Conservation (phyloP, 2,113 vertebrate genomes). For the Pongo pygmaeus region DNA sequence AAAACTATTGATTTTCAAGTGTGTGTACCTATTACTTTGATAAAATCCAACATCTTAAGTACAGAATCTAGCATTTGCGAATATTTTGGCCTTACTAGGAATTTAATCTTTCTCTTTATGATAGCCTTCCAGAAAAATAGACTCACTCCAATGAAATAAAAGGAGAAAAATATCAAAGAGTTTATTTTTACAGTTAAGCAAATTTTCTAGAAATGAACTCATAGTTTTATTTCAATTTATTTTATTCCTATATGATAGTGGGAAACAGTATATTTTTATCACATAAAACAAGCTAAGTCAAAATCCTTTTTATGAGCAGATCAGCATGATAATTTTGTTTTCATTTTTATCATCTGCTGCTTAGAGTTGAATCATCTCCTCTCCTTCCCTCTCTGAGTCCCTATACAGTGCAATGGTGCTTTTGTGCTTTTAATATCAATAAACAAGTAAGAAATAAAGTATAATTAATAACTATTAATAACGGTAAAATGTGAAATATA, state of each 20-base stretch:
- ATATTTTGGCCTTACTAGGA: not conserved
- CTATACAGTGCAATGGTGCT: not conserved
- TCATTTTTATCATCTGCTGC: not conserved
- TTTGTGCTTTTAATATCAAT: slow-evolving; percentile 39
- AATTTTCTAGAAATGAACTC: slow-evolving; percentile 29
- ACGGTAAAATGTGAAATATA: not conserved
- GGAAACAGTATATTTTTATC: not conserved
- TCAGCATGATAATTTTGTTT: not conserved
- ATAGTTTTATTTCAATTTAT: not conserved
- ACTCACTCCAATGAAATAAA: not conserved
- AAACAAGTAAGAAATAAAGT: not conserved
- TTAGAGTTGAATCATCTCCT: not conserved
- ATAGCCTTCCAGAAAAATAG: slow-evolving; percentile 23
- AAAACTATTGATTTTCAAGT: not conserved
- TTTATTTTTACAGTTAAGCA: slow-evolving; percentile 31
- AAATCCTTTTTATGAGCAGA: not conserved
- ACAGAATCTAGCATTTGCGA: not conserved
- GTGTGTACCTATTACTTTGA: not conserved
- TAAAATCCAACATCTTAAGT: slow-evolving; percentile 38
- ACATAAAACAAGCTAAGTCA: slow-evolving; percentile 14
- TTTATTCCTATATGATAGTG: not conserved
- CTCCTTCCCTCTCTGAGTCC: not conserved
- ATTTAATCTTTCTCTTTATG: slow-evolving; percentile 12
- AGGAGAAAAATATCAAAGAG: slow-evolving; percentile 3
- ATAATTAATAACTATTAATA: slow-evolving; percentile 6